phyloP scores from a whole-genome alignment of 64 coral and sea anemone species.

The Catalaphyllia jardinei region DNA sequence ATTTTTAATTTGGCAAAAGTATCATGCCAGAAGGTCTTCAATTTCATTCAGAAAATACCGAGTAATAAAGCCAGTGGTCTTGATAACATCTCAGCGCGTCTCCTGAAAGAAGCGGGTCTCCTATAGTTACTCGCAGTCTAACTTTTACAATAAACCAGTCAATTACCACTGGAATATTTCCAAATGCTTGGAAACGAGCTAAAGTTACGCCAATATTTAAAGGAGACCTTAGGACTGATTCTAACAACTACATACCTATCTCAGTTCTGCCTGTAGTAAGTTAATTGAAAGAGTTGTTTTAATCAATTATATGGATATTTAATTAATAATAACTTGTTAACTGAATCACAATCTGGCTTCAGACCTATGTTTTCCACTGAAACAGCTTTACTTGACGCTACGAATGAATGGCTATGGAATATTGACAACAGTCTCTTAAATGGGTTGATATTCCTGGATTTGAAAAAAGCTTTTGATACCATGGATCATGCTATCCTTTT shows the following conservation, averaged over 20 bases:
- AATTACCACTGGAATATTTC: conserved; percentile 11
- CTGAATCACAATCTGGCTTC: conserved; percentile 16
- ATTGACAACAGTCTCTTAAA: too few species aligned
- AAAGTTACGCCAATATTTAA: conserved; percentile 10
- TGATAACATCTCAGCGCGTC: too few species aligned
- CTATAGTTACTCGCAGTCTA: background rate
- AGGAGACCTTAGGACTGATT: conserved; percentile 8
- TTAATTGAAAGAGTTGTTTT: background rate
- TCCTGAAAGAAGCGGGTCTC: too few species aligned
- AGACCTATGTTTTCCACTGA: conserved; percentile 4
- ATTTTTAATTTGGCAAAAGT: too few species aligned
- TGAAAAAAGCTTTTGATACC: too few species aligned
- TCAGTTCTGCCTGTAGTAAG: conserved; percentile 26
- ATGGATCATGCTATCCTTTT: too few species aligned
- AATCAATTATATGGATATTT: background rate
- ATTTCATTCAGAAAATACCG: too few species aligned
- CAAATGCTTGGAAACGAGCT: conserved; percentile 1
- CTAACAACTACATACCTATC: background rate
- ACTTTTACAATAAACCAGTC: background rate
- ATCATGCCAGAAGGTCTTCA: too few species aligned
- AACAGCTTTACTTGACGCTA: background rate
- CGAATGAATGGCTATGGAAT: too few species aligned
- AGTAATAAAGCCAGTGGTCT: too few species aligned
- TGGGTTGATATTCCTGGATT: too few species aligned
- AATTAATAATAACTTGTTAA: background rate